Evolutionary conservation across 1,140 invertebrate species (phyloP).

Genomic region (Ceratosolen fusciceps): DNA sequence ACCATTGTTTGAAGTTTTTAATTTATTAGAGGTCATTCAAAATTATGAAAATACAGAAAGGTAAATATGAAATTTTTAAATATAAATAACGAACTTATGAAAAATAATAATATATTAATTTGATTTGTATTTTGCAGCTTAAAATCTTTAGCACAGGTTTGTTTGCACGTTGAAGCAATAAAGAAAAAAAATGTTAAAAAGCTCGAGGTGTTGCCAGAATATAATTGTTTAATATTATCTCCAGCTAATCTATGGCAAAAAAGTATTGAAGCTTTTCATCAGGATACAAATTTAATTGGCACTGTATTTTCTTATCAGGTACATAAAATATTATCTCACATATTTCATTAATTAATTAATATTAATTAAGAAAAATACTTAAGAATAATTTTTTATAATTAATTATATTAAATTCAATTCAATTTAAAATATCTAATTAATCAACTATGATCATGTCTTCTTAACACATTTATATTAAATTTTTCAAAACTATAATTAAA

Average conservation of each 20-base stretch:
- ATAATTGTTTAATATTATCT: conserved; percentile 92
- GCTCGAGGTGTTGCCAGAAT: conserved; percentile 84
- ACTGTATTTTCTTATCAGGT: conserved; percentile 89
- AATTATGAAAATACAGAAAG: conserved; percentile 85
- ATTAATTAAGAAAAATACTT: background rate
- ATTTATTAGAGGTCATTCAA: conserved; percentile 85
- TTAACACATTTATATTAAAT: no score
- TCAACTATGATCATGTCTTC: no score
- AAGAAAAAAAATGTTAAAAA: conserved; percentile 75
- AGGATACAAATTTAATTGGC: conserved; percentile 83
- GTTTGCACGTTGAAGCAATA: conserved; percentile 88
- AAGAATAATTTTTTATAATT: no score
- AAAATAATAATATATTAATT: no score
- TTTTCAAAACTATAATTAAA: no score
- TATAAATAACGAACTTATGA: no score
- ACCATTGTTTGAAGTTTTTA: conserved; percentile 89
- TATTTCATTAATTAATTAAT: conserved; percentile 16
- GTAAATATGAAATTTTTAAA: no score
- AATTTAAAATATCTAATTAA: no score
- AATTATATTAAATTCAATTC: no score
- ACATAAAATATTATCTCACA: conserved; percentile 50
- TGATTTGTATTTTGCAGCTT: conserved; percentile 66
- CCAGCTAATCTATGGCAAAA: conserved; percentile 95
- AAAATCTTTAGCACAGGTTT: conserved; percentile 83
- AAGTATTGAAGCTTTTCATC: conserved; percentile 81